phyloP scores from a whole-genome alignment of 2,797 vertebrate genomes.

The Serranus cabrilla region DNA sequence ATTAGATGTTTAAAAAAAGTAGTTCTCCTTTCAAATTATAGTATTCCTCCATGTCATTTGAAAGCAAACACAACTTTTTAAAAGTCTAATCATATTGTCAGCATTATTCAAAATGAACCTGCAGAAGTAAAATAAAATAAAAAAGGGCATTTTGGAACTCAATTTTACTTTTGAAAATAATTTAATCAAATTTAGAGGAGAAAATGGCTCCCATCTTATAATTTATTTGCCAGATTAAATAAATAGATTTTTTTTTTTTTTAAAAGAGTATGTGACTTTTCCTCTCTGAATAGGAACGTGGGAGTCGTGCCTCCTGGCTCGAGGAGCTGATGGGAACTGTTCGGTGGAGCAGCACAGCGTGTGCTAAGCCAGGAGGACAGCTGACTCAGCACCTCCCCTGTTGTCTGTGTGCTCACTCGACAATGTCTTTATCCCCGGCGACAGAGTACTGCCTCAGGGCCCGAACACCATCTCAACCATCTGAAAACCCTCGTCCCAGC shows the following conservation, averaged over 20 bases:
- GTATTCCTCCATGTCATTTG: neutral
- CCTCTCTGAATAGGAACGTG: neutral
- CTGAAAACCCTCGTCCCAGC: constrained; percentile 56
- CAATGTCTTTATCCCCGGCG: constrained; percentile 72
- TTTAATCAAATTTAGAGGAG: neutral
- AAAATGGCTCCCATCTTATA: neutral
- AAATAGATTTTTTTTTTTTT: no score
- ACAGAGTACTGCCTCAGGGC: constrained; percentile 73
- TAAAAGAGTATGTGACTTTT: neutral
- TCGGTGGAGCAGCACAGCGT: constrained; percentile 62
- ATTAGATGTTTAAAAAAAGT: neutral
- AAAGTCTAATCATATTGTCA: neutral
- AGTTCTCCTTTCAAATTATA: neutral
- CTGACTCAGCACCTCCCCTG: constrained; percentile 80
- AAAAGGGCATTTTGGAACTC: neutral
- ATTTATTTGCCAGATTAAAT: no score
- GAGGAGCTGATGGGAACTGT: constrained; percentile 63
- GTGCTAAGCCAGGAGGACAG: constrained; percentile 78
- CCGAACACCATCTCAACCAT: constrained; percentile 49
- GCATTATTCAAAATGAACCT: neutral
- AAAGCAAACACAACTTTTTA: neutral
- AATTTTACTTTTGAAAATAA: neutral
- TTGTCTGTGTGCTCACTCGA: constrained; percentile 77
- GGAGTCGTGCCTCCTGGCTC: constrained; percentile 15
- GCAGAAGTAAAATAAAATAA: neutral